phyloP scores from a whole-genome alignment of 2,113 vertebrate species.

The Ploceus nigricollis region DNA sequence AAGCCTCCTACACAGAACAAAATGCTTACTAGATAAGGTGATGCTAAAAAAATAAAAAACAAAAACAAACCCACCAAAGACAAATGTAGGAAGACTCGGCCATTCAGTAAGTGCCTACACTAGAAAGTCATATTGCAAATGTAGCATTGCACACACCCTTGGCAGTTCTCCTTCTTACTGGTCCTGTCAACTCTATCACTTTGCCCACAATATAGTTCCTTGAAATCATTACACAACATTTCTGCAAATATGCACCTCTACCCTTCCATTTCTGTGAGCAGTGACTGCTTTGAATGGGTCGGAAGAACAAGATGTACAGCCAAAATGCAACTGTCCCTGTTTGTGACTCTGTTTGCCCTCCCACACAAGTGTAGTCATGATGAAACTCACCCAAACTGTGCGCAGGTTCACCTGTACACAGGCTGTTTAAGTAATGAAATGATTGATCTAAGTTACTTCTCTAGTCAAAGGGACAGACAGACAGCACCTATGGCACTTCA shows the following conservation, averaged over 20 bases:
- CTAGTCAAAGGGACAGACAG: background rate
- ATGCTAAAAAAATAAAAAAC: background rate
- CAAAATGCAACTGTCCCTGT: background rate
- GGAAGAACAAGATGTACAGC: fast-evolving
- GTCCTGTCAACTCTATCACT: background rate
- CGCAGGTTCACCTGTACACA: fast-evolving
- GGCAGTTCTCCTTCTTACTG: background rate
- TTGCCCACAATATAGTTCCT: background rate
- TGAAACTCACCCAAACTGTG: background rate
- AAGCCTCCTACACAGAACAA: background rate
- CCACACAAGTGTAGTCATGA: background rate
- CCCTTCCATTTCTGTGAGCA: background rate
- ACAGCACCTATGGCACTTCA: background rate
- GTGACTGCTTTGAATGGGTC: background rate
- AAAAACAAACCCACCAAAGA: background rate
- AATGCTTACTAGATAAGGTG: background rate
- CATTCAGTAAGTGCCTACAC: background rate
- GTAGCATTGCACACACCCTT: background rate
- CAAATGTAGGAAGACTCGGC: background rate
- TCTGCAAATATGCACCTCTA: background rate
- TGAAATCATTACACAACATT: background rate
- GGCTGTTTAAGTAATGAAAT: background rate
- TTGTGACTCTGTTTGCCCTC: background rate
- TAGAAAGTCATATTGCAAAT: fast-evolving
- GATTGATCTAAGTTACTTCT: background rate